Percentiles rank a stretch among this genome's conserved stretches.
These are phyloP conservation scores for Alosa sapidissima DNA, from an alignment of 2,797 vertebrate species.

Conservation along the genomic window DNA sequence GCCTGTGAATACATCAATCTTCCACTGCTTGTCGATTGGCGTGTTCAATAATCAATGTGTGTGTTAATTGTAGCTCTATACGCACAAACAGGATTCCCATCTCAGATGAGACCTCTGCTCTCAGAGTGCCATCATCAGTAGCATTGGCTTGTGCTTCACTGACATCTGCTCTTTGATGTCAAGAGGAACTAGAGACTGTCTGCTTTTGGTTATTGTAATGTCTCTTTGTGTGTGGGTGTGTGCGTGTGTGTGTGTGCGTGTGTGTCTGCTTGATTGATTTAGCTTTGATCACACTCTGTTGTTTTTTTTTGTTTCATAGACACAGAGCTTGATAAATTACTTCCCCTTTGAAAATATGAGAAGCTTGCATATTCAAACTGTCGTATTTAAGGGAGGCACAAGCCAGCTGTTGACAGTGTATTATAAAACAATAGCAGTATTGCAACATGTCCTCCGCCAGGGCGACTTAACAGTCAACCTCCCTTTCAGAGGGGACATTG, in stretches of 20 bases:
- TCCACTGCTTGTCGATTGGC: slow-evolving; percentile 37
- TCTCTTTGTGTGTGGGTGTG: not conserved
- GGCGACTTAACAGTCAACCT: not conserved
- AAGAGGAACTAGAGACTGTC: not conserved
- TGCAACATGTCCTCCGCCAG: not conserved
- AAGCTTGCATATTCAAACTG: not conserved
- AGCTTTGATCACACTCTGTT: slow-evolving; percentile 25
- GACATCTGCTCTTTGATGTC: slow-evolving; percentile 22
- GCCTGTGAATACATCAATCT: slow-evolving; percentile 47
- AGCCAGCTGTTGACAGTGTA: not conserved
- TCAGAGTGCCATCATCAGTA: slow-evolving; percentile 48
- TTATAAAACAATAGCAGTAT: slow-evolving; percentile 3
- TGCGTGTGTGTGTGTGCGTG: not conserved
- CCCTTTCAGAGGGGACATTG: not conserved
- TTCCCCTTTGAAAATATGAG: slow-evolving; percentile 4
- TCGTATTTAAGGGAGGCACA: not conserved
- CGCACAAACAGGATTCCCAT: slow-evolving; percentile 25
- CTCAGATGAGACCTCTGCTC: slow-evolving; percentile 31
- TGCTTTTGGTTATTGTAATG: not conserved
- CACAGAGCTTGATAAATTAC: slow-evolving; percentile 20
- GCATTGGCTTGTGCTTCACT: slow-evolving; percentile 10
- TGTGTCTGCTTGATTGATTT: not conserved
- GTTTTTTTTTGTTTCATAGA: slow-evolving; percentile 16
- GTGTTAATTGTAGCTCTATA: slow-evolving; percentile 39
- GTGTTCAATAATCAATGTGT: slow-evolving; percentile 46